Conservation (phyloP, 2,888 invertebrate genomes). For the Lepidocyrtoides sp. region DNA sequence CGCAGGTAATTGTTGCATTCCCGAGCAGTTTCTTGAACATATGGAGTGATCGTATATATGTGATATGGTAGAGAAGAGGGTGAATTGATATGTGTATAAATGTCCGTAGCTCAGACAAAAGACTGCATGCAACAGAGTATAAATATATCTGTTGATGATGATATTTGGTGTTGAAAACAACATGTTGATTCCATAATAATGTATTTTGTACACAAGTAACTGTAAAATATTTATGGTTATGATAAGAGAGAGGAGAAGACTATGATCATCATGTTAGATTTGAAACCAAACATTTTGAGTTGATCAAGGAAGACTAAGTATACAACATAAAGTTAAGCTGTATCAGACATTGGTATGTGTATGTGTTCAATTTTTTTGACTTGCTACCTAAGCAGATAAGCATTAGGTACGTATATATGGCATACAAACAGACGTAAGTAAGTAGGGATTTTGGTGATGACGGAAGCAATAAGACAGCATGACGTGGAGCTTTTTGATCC, state of each 20-base stretch:
- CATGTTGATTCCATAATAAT: constrained; percentile 33
- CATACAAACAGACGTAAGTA: too few relatives aligned
- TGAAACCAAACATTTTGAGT: neutral
- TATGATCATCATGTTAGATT: neutral
- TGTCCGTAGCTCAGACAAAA: too few relatives aligned
- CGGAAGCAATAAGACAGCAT: too few relatives aligned
- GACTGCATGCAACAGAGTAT: too few relatives aligned
- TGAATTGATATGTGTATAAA: neutral
- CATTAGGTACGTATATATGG: too few relatives aligned
- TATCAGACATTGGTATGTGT: too few relatives aligned
- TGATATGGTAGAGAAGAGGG: neutral
- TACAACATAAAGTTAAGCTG: too few relatives aligned
- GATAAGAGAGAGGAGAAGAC: neutral
- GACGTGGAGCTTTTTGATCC: too few relatives aligned
- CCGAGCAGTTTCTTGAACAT: constrained; percentile 12
- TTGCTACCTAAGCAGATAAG: too few relatives aligned
- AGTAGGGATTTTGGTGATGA: too few relatives aligned
- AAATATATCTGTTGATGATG: too few relatives aligned
- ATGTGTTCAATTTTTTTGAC: too few relatives aligned
- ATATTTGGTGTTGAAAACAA: neutral
- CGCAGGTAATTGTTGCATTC: neutral
- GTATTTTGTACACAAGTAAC: neutral
- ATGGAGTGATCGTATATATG: neutral
- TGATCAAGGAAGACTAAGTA: neutral
- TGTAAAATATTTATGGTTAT: neutral